Conservation (phyloP, 2,888 invertebrate species). For the Pyrocoelia pectoralis region DNA sequence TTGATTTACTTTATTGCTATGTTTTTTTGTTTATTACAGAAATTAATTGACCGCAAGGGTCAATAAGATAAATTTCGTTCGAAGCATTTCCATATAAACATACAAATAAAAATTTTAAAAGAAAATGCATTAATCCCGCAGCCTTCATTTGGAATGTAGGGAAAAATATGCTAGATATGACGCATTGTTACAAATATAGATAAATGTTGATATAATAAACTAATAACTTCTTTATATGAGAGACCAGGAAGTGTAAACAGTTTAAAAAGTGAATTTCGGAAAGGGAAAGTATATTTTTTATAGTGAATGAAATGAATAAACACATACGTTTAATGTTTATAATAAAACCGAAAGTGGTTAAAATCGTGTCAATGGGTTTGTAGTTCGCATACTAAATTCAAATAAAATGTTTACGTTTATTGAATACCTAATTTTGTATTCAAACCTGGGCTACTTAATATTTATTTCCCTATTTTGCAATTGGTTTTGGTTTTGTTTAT, state of each 20-base stretch:
- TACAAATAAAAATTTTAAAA: no score
- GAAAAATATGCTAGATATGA: constrained; percentile 18
- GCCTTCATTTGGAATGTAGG: neutral
- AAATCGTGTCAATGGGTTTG: constrained; percentile 42
- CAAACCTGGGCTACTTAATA: constrained; percentile 6
- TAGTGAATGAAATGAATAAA: constrained; percentile 34
- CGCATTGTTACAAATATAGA: constrained; percentile 15
- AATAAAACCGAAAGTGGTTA: constrained; percentile 42
- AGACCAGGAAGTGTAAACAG: neutral
- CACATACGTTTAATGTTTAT: constrained; percentile 15
- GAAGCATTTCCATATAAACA: neutral
- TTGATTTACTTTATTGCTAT: constrained; percentile 5
- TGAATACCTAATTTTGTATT: constrained; percentile 25
- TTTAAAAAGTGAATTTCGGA: constrained; percentile 9
- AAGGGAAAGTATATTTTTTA: constrained; percentile 3
- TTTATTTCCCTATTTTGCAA: constrained; percentile 16
- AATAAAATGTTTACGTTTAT: constrained; percentile 26
- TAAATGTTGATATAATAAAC: constrained; percentile 2
- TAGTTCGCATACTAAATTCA: constrained; percentile 31
- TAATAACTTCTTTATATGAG: neutral
- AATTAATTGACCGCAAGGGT: neutral
- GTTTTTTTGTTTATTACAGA: constrained; percentile 7
- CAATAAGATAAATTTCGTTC: neutral
- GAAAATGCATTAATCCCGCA: neutral
- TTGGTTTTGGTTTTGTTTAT: constrained; percentile 7